These are phyloP conservation scores for Psittacara wagleri DNA, from an alignment of 2,113 vertebrate genomes.

Conservation along the genomic window DNA sequence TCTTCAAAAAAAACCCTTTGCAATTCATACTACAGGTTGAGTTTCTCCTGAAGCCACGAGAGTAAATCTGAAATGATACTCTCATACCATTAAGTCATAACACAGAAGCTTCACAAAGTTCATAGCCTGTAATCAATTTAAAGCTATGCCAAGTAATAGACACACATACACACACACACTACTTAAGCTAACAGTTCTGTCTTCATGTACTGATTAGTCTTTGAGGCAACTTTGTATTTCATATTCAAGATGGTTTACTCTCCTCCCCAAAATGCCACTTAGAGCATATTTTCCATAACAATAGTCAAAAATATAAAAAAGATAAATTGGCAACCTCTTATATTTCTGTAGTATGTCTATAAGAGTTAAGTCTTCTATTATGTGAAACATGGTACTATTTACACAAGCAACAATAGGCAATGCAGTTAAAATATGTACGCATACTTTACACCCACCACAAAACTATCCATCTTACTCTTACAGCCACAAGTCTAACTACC, in stretches of 20 bases:
- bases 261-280: neutral
- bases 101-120: neutral
- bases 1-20: neutral
- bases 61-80: neutral
- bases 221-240: neutral
- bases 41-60: neutral
- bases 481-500: neutral
- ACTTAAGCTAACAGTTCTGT: neutral
- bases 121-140: neutral
- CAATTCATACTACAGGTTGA: neutral
- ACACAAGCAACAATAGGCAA: neutral
- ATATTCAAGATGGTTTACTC: neutral
- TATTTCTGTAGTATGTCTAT: neutral
- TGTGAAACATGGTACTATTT: neutral
- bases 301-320: neutral
- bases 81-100: neutral
- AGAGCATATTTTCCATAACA: neutral
- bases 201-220: neutral
- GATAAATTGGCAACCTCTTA: neutral
- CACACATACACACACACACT: neutral
- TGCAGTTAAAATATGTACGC: neutral
- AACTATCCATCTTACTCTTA: neutral
- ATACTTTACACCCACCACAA: neutral
- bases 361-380: neutral
- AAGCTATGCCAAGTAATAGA: neutral